Percentiles rank a stretch among this genome's conserved stretches.
phyloP scores from a whole-genome alignment of 1,140 invertebrate genomes.

The Proctacanthus coquilletti region DNA sequence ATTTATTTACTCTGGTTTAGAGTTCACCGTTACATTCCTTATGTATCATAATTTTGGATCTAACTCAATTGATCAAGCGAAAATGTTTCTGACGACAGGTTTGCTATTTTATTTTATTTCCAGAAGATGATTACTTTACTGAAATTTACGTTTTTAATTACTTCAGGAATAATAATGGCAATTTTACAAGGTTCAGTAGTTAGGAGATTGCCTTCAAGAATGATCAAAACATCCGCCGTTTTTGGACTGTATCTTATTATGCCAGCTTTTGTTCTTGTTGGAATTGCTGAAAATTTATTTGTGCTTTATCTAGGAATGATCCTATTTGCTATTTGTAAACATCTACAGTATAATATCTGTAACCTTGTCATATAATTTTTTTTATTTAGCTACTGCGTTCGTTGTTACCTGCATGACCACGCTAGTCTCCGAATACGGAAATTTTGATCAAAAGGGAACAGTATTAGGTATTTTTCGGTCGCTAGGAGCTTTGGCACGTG shows the following conservation, averaged over 20 bases:
- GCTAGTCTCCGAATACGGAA: constrained; percentile 67
- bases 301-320: constrained; percentile 67
- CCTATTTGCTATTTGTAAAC: constrained; percentile 82
- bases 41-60: constrained; percentile 88
- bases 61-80: constrained; percentile 90
- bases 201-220: constrained; percentile 56
- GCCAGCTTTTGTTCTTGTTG: constrained; percentile 77
- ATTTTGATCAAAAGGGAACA: constrained; percentile 74
- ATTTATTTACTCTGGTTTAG: constrained; percentile 92
- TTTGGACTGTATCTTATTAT: constrained; percentile 73
- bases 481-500: constrained; percentile 80
- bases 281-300: constrained; percentile 36
- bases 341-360: constrained; percentile 10
- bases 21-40: constrained; percentile 95
- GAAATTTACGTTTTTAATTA: constrained; percentile 7
- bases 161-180: constrained; percentile 66
- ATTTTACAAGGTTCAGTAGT: constrained; percentile 82
- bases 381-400: constrained; percentile 65
- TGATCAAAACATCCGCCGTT: constrained; percentile 57
- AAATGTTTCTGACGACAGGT: constrained; percentile 93
- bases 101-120: no score
- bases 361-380: constrained; percentile 1
- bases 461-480: constrained; percentile 89
- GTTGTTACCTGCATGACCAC: constrained; percentile 90
- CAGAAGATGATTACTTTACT: neutral